A percentile compares a stretch with the other conserved stretches of the same genome.
phyloP scores from a whole-genome alignment of 1,140 invertebrate species.

The Caerostris extrusa region DNA sequence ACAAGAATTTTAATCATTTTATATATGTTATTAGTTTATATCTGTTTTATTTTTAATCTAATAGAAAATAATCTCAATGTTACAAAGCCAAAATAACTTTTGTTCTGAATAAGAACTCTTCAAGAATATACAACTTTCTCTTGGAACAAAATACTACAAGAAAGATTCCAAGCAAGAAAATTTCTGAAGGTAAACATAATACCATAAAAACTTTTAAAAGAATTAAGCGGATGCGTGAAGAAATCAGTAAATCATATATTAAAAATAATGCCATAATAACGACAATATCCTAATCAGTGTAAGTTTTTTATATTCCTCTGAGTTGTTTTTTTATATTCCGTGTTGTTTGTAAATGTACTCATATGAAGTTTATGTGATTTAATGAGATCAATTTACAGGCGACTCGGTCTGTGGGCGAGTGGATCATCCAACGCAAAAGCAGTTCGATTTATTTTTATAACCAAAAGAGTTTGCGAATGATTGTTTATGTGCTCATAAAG shows the following conservation, averaged over 20 bases:
- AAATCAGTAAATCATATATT: not conserved
- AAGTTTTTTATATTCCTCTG: not conserved
- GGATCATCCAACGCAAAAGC: conserved; percentile 8
- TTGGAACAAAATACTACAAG: no score
- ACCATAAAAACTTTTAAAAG: no score
- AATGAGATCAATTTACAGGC: conserved; percentile 30
- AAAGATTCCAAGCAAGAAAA: no score
- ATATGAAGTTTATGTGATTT: conserved; percentile 5
- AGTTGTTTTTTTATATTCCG: not conserved
- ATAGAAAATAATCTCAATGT: no score
- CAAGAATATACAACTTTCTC: no score
- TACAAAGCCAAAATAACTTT: no score
- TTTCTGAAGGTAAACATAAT: no score
- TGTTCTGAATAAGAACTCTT: no score
- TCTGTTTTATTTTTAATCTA: no score
- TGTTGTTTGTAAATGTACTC: not conserved
- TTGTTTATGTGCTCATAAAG: conserved; percentile 30
- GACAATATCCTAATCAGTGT: not conserved
- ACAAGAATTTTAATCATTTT: no score
- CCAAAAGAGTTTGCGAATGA: not conserved
- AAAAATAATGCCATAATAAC: not conserved
- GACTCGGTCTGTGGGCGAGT: conserved; percentile 1
- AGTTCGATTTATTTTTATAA: conserved; percentile 17
- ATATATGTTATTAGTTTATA: no score
- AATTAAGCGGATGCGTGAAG: no score